Base-by-base conservation (phyloP, 1,140 invertebrate genomes). In the Lordiphosa clarofinis region DNA sequence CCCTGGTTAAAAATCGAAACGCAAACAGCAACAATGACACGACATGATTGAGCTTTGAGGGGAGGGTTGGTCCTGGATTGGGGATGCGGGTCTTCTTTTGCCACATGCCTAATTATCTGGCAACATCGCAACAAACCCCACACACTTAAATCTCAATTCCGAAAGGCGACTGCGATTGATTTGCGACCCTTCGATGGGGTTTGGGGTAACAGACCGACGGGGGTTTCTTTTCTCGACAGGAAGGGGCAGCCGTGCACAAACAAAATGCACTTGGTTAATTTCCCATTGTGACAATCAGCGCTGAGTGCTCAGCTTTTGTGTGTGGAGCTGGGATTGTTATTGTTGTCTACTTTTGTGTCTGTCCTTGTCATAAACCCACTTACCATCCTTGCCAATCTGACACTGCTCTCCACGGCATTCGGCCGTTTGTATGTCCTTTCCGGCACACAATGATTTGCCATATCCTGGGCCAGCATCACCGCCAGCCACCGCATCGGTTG, bases 391-490 rank as follows among this genome's bases (percentile, higher is more conserved):
- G 56, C 88, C 87, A 74, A 88, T 89, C 75, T 90, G 91, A 75
- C 90, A 90, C 81, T 87, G 82, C 58, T 91, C 90, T 49, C 90
- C 89, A 56, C 90, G 82, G 75, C 91, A 92, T 58, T 90, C 89
- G 50, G 89, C 88, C 46, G 90, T 90, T 74, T 91, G 91, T 52
- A 84, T 84, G 57, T 88, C 87, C 56, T 88, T 88, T 67, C 87
- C 87, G 56, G 59, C 52, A 52, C 87, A 88, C 63, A 87, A 72
- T 69, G 82, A 76, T 82, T 88, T 88, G 60, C 57, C 64, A 72
- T 73, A 81, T 71, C 82, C 87, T 73, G 73, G 49, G 43, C 71
- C 67, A 58, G 56, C 73, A 47, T 65, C 62, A 28, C 61, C 31
- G 33, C 19, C 19, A 19, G 19, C 19, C 19, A 15, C 40, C 35